Conservation (phyloP, 64 coral and sea anemone genomes). For the Porites lutea region DNA sequence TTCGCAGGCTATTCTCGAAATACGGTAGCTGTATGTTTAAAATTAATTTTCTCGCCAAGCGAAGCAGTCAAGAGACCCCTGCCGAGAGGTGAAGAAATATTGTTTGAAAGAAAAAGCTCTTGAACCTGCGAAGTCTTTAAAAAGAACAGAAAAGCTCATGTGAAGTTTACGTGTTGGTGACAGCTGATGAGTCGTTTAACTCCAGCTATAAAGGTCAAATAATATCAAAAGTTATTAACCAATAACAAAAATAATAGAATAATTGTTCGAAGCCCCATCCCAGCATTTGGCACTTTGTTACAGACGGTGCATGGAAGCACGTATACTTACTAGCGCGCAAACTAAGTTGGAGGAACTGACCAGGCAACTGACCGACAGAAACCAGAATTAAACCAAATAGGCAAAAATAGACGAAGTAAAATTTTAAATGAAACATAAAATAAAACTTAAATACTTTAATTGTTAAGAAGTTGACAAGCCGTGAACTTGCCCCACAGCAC, state of each 20-base stretch:
- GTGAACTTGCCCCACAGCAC: not conserved
- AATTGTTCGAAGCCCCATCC: not conserved
- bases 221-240: not conserved
- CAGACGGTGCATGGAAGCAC: not conserved
- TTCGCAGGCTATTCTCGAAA: not conserved
- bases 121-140: not conserved
- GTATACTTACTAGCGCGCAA: not conserved
- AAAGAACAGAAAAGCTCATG: not conserved
- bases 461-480: not conserved
- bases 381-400: not conserved
- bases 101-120: not conserved
- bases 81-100: not conserved
- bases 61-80: not conserved
- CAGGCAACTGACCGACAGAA: not conserved
- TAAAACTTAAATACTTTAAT: not conserved
- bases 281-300: not conserved
- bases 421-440: not conserved
- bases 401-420: not conserved
- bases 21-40: constrained; percentile 2
- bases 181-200: not conserved
- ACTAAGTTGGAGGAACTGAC: not conserved
- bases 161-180: not conserved
- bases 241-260: not conserved
- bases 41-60: not conserved
- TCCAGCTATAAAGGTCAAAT: not conserved